Evolutionary conservation across 2,797 vertebrate species (phyloP).

Genomic region (Schizopygopsis malacanthus): DNA sequence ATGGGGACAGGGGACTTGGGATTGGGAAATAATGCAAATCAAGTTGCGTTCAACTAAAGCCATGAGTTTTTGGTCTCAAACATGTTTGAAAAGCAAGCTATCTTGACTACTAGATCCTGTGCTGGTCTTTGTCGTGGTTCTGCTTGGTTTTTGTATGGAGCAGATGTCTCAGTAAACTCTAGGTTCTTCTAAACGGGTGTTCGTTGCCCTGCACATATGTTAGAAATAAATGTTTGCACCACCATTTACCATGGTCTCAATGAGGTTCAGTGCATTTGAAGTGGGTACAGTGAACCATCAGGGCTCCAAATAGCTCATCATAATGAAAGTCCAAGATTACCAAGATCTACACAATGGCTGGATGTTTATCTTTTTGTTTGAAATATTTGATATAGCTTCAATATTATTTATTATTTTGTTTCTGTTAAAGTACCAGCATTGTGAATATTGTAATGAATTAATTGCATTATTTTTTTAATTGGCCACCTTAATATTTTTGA

Average conservation of each 20-base stretch:
- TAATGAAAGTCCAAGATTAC: not conserved
- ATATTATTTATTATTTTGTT: not conserved
- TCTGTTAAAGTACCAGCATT: not conserved
- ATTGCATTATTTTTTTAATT: not conserved
- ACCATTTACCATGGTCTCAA: not conserved
- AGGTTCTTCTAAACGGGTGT: not conserved
- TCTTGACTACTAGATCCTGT: not conserved
- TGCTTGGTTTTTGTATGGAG: not conserved
- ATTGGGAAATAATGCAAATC: no score
- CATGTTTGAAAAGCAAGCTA: not conserved
- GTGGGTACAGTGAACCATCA: slow-evolving; percentile 61
- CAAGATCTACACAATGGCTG: not conserved
- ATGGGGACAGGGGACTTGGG: no score
- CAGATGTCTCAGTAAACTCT: not conserved
- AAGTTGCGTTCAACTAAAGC: not conserved
- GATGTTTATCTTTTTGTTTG: not conserved
- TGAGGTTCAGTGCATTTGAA: not conserved
- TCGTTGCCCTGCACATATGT: not conserved
- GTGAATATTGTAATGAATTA: not conserved
- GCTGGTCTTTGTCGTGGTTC: not conserved
- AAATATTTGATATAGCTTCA: not conserved
- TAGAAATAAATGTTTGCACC: not conserved
- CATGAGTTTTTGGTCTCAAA: not conserved
- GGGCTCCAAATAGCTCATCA: slow-evolving; percentile 51
- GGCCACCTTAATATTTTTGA: not conserved